A percentile compares a stretch with the other conserved stretches of the same genome.
phyloP scores from a whole-genome alignment of 30 jellyfish, hydroid and myxozoan genomes.

The Chironex yamaguchii region DNA sequence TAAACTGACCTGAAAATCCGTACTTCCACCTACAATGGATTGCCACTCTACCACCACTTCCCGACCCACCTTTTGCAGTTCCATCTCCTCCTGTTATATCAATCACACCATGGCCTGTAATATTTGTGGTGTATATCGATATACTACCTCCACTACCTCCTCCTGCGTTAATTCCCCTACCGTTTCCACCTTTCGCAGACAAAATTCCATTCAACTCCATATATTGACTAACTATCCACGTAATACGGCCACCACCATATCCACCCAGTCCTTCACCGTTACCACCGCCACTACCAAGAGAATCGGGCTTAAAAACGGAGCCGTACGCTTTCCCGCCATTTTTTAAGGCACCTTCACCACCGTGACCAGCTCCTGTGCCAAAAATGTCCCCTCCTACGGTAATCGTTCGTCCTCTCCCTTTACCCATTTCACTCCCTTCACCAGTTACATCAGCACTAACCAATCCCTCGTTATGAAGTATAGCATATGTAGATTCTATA shows the following conservation, averaged over 20 bases:
- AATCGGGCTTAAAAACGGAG: conserved; percentile 56
- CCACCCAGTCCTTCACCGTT: conserved; percentile 59
- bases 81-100: conserved; percentile 71
- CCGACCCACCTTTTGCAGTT: conserved; percentile 51
- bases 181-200: conserved; percentile 68
- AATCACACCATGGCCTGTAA: conserved; percentile 72
- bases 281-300: conserved; percentile 68
- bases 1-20: conserved; percentile 45
- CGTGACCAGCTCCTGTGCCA: conserved; percentile 78
- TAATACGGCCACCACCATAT: conserved; percentile 66
- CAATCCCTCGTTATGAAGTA: conserved; percentile 60
- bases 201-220: conserved; percentile 59
- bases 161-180: conserved; percentile 61
- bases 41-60: conserved; percentile 74
- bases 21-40: conserved; percentile 68
- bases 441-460: conserved; percentile 42
- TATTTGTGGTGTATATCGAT: conserved; percentile 38
- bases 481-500: conserved; percentile 48
- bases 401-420: conserved; percentile 37
- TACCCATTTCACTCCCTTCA: conserved; percentile 11
- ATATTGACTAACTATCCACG: conserved; percentile 62
- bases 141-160: conserved; percentile 76
- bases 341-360: conserved; percentile 73
- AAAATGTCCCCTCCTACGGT: neutral
- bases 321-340: conserved; percentile 44